Evolutionary conservation across 2,888 invertebrate species (phyloP).

Genomic region (Archips xylosteana): DNA sequence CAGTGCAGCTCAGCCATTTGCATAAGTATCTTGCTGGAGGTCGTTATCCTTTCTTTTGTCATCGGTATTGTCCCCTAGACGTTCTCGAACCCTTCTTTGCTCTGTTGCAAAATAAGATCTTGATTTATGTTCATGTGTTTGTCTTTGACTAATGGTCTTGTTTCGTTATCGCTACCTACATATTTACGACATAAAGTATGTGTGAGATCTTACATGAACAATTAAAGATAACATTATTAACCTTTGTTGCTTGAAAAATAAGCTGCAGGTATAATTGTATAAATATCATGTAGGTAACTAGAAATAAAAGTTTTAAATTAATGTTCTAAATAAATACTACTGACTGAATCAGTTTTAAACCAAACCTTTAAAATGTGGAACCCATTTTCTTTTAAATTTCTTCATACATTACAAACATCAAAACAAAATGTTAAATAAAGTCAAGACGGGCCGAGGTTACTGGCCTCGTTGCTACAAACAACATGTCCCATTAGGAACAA

Average conservation of each 20-base stretch:
- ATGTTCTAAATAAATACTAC: neutral
- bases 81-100: conserved; percentile 30
- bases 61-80: conserved; percentile 53
- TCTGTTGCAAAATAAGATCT: conserved; percentile 1
- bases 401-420: conserved; percentile 17
- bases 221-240: conserved; percentile 14
- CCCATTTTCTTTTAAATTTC: neutral
- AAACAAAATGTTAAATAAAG: conserved; percentile 30
- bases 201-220: conserved; percentile 7
- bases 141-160: conserved; percentile 8
- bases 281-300: neutral
- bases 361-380: neutral
- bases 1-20: conserved; percentile 69
- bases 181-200: conserved; percentile 22
- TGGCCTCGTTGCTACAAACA: conserved; percentile 65
- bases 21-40: conserved; percentile 71
- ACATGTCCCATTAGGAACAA: conserved; percentile 56
- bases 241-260: neutral
- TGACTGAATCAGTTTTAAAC: neutral
- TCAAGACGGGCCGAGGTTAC: conserved; percentile 51
- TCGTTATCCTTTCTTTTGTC: conserved; percentile 66
- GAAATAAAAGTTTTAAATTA: neutral
- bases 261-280: neutral
- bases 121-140: conserved; percentile 13
- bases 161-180: conserved; percentile 24